Percentiles rank a stretch among this genome's conserved stretches.
phyloP scores from a whole-genome alignment of 2,113 vertebrate genomes.

The Ageneiosus marmoratus region DNA sequence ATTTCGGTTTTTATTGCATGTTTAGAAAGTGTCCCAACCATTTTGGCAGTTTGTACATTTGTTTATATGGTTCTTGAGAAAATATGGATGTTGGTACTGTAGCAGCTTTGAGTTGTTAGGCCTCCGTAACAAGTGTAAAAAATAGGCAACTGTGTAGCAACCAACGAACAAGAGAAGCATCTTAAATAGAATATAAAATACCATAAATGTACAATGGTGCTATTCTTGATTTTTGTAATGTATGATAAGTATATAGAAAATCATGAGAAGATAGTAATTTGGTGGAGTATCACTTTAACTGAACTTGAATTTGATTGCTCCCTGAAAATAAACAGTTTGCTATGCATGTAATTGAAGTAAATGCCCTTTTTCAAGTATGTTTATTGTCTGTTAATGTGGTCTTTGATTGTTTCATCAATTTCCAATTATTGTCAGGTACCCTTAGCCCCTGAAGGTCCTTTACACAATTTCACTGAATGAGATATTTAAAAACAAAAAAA shows the following conservation, averaged over 20 bases:
- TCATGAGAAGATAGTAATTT: background rate
- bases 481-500: background rate
- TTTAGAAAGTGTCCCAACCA: too few species aligned
- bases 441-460: background rate
- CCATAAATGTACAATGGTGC: background rate
- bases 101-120: background rate
- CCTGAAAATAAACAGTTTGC: conserved; percentile 1
- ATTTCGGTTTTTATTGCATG: too few species aligned
- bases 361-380: conserved; percentile 1
- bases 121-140: background rate
- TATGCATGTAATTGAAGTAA: conserved; percentile 29
- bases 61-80: background rate
- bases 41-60: too few species aligned
- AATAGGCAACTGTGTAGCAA: background rate
- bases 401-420: conserved; percentile 27
- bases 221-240: background rate
- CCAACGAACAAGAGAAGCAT: background rate
- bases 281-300: background rate
- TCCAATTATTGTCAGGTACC: conserved; percentile 37
- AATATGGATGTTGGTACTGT: background rate
- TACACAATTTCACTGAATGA: background rate
- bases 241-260: background rate
- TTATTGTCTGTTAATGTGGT: conserved; percentile 4
- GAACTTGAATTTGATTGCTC: conserved; percentile 5
- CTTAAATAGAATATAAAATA: background rate